Evolutionary conservation across 2,797 vertebrate genomes (phyloP), one percentile per base, ranked within the genome.

Genomic region (Chaenodraco wilsoni): DNA sequence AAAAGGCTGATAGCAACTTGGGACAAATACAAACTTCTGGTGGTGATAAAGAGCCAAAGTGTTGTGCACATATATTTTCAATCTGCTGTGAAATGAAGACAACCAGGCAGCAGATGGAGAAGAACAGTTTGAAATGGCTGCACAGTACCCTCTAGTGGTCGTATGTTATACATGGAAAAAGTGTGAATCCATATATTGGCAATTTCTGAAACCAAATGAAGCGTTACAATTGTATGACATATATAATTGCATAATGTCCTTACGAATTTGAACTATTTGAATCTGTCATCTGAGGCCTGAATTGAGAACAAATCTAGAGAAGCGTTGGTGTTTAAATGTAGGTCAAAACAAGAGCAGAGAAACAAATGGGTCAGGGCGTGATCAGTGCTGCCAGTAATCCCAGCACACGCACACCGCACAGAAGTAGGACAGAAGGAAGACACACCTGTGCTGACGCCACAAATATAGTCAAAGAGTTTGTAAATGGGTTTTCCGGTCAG

Each of bases 391-490:
- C 55, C 45, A 37, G 66, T 91, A 79, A 87, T 81, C 83, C 49
- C 78, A 49, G 83, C 37, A 69, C 57, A 75, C 41, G 69, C 27
- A 58, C n/a, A 74, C 75, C 41, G 69, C 27, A 58, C n/a, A 74
- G 21, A 89, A 83, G 45, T 56, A 74, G 83, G 70, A 54, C 58
- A 86, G 59, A 66, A 65, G 44, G 69, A 66, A 21, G 46, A 70
- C 83, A 9, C 95, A 98, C 97, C 97, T 97, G 97, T 98, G 94
- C 97, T 99, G 82, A 99, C 97, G n/a, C 97, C 97, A 91, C 97
- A 99, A 75, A 99, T 97, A 82, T 97, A 98, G 90, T 98, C 97
- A 90, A 99, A 99, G 58, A 98, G 96, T 72, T 98, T 95, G 92
- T 98, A 95, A 90, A 98, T 91, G 0, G 95, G 96, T 86, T 97